A percentile compares a stretch with the other conserved stretches of the same genome.
Evolutionary conservation across 2,797 vertebrate genomes (phyloP).

Genomic region (Trichosurus vulpecula): DNA sequence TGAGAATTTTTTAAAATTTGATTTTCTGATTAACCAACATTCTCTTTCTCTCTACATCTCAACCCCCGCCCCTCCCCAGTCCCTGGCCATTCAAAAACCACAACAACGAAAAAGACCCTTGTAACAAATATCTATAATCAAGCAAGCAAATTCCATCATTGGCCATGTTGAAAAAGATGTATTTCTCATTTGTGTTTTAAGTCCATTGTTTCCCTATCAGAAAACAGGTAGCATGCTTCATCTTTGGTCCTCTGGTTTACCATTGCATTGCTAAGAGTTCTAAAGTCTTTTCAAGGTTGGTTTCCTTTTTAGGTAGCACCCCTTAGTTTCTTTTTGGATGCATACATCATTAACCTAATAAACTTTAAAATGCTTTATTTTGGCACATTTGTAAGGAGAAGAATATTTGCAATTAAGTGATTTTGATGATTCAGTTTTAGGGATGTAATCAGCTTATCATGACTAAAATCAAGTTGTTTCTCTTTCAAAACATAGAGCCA

Average conservation of each 20-base stretch:
- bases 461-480: not conserved
- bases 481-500: conserved; percentile 85
- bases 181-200: not conserved
- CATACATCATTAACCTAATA: not conserved
- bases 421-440: not conserved
- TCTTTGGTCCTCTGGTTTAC: not conserved
- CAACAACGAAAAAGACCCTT: not conserved
- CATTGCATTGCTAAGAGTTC: not conserved
- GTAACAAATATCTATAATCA: not conserved
- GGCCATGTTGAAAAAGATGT: not conserved
- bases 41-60: too few species aligned
- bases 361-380: not conserved
- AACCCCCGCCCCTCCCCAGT: too few species aligned
- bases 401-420: not conserved
- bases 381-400: not conserved
- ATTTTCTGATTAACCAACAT: too few species aligned
- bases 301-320: not conserved
- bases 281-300: not conserved
- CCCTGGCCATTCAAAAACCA: too few species aligned
- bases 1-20: too few species aligned
- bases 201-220: not conserved
- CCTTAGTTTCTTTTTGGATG: not conserved
- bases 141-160: not conserved
- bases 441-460: not conserved
- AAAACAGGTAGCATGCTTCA: not conserved